These are phyloP conservation scores for Grammomys surdaster DNA, from an alignment of 2,113 vertebrate genomes.

Conservation along the genomic window DNA sequence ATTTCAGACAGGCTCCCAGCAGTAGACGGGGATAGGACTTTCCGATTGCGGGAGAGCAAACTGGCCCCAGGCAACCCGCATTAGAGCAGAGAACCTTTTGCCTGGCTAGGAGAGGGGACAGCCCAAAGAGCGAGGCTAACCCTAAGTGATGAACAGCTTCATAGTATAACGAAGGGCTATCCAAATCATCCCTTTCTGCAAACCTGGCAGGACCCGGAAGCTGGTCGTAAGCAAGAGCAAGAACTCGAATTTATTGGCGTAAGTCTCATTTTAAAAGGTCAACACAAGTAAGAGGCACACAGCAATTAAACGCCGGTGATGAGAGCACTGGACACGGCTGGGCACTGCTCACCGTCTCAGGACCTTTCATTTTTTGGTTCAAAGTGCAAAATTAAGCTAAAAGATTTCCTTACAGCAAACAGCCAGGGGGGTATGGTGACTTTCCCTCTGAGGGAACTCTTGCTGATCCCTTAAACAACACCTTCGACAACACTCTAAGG, in stretches of 20 bases:
- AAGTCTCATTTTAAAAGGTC: not conserved
- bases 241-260: slow-evolving; percentile 31
- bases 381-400: slow-evolving; percentile 17
- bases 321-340: not conserved
- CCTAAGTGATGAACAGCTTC: slow-evolving; percentile 10
- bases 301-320: not conserved
- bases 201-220: slow-evolving; percentile 15
- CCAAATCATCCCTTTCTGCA: not conserved
- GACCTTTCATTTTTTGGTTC: not conserved
- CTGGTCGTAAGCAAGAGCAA: slow-evolving; percentile 28
- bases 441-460: slow-evolving; percentile 31
- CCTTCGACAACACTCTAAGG: not conserved
- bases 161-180: not conserved
- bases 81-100: not conserved
- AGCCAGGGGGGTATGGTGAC: not conserved
- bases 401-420: not conserved
- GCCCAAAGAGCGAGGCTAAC: not conserved
- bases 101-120: not conserved
- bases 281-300: not conserved
- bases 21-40: not conserved
- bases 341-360: not conserved
- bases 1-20: not conserved
- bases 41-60: not conserved
- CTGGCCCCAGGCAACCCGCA: not conserved
- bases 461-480: not conserved